These are phyloP conservation scores for Montipora capricornis DNA, from an alignment of 64 coral and sea anemone genomes.

Conservation along the genomic window DNA sequence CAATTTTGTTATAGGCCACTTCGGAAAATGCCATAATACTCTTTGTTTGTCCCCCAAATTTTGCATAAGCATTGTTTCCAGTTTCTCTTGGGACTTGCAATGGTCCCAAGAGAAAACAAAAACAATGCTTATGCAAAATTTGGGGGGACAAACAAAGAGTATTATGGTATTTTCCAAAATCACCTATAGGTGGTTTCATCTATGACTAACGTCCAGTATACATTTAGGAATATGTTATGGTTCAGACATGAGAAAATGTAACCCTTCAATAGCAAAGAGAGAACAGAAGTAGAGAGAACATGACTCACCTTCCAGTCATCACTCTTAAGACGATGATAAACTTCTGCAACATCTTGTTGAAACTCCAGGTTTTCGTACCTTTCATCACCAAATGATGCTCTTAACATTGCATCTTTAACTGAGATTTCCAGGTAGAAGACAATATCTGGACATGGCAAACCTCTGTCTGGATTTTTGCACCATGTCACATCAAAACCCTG, in stretches of 20 bases:
- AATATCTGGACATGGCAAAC: conserved; percentile 84
- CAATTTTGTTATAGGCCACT: too few species aligned
- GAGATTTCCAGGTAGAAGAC: conserved; percentile 90
- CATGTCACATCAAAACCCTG: conserved; percentile 86
- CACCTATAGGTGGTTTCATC: too few species aligned
- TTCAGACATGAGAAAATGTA: too few species aligned
- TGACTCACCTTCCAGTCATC: conserved; percentile 87
- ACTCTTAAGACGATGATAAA: conserved; percentile 63
- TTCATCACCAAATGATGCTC: conserved; percentile 84
- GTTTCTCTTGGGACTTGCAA: too few species aligned
- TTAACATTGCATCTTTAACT: conserved; percentile 59
- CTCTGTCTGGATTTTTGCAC: conserved; percentile 95
- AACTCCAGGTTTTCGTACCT: conserved; percentile 92
- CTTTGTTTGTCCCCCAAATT: too few species aligned
- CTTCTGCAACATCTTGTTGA: conserved; percentile 73
- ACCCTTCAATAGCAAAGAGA: too few species aligned
- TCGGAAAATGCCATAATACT: too few species aligned
- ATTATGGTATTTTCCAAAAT: too few species aligned
- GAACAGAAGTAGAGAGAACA: neutral
- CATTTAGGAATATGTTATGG: neutral
- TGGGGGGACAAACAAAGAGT: too few species aligned
- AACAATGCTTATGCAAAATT: too few species aligned
- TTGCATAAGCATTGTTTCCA: too few species aligned
- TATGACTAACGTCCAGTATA: neutral
- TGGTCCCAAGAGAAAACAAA: too few species aligned